phyloP scores from a whole-genome alignment of 2,113 vertebrate species.

The Cottus gobio region DNA sequence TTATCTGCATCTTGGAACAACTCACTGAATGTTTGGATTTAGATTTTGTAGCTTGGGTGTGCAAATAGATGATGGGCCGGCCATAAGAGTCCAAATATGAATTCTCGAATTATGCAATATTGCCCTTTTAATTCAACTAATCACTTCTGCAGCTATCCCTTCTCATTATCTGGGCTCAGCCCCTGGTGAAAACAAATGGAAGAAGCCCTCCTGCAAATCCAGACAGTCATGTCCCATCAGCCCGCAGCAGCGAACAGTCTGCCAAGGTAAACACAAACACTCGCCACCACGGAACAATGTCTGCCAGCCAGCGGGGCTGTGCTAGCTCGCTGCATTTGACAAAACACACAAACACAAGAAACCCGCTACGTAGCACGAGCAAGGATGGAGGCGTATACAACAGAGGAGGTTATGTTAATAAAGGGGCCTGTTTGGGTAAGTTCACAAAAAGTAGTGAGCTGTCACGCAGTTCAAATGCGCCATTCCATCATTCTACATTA shows the following conservation, averaged over 20 bases:
- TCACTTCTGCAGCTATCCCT: conserved; percentile 53
- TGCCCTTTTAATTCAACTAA: conserved; percentile 64
- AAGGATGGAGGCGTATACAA: conserved; percentile 1
- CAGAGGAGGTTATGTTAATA: background rate
- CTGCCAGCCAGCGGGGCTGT: conserved; percentile 48
- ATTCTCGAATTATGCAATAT: conserved; percentile 51
- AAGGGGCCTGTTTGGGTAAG: background rate
- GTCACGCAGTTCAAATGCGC: background rate
- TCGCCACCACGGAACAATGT: conserved; percentile 52
- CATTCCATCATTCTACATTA: background rate
- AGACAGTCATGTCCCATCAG: conserved; percentile 68
- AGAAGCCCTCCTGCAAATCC: conserved; percentile 55
- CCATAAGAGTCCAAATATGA: conserved; percentile 34
- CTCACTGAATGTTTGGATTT: background rate
- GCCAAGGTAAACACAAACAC: conserved; percentile 72
- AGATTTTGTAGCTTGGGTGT: background rate
- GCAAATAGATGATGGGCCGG: conserved; percentile 12
- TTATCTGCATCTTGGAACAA: background rate
- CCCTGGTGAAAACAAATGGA: conserved; percentile 72
- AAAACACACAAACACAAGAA: conserved; percentile 38
- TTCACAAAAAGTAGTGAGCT: background rate
- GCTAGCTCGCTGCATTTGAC: conserved; percentile 36
- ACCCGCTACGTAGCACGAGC: background rate
- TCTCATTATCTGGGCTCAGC: conserved; percentile 61
- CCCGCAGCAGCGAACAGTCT: conserved; percentile 57